Evolutionary conservation across 1,140 invertebrate genomes (phyloP), one percentile per base, ranked within the genome.

Genomic region (Eriosoma lanigerum): DNA sequence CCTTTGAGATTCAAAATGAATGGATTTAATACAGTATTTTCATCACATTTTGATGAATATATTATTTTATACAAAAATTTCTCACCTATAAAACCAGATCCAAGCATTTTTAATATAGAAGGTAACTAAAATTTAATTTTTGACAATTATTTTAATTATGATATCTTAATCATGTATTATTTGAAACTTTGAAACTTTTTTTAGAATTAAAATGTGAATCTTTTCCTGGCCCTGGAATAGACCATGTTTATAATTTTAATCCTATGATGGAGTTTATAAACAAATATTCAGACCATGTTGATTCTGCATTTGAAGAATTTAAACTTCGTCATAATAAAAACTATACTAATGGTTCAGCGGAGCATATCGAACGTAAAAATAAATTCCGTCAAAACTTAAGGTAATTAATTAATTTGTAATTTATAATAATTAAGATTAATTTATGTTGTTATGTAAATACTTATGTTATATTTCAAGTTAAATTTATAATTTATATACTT

Each of bases 21-120:
- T 84, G 96, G 96, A 19, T 98, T 91, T 85, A 97, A 98, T 85
- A 91, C 91, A 0, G 87, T 98, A 0, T 87, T 98, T 0, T 96
- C 96, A 0, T 98, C 96, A 10, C 96, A 98, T 86, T 98, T 94
- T 84, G 96, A 98, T 87, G 95, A 97, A 87, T 98, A 98, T 85
- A 94, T 94, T 85, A 84, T 98, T 32, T 89, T 92, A 38, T 98
- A 98, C 84, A 89, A 90, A 75, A 90, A 90, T 83, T 97, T 91
- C 83, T 88, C 89, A 21, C 87, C 89, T 32, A 90, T 91, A 38
- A 87, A 88, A 38, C 93, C 93, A 29, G 88, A 89, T 81, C 87
- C 89, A 60, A 88, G 90, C 58, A 90, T 93, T 1, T 95, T 95
- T 83, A 85, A 90, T 82, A 85, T 95, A 32, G 87, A 89, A 76